Conservation (phyloP, 2,113 vertebrate genomes). For the Raja brachyura region DNA sequence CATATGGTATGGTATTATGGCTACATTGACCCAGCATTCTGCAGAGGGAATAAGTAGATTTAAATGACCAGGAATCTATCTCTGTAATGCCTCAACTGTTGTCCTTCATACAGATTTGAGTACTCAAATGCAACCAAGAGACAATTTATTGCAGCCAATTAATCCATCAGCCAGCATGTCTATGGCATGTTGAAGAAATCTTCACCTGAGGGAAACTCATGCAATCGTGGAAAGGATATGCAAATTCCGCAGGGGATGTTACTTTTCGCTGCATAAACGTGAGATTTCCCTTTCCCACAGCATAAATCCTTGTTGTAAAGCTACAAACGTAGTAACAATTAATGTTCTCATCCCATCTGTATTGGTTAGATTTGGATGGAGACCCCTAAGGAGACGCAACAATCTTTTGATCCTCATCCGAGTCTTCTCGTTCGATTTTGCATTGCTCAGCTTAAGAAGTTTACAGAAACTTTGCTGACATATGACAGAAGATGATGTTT, state of each 20-base stretch:
- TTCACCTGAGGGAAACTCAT: too few relatives aligned
- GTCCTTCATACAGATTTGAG: background rate
- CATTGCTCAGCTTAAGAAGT: background rate
- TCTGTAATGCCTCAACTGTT: background rate
- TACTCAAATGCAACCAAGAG: too few relatives aligned
- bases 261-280: background rate
- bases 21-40: background rate
- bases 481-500: conserved; percentile 9
- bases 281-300: background rate
- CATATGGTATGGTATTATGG: background rate
- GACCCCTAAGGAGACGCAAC: background rate
- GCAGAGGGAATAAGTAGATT: background rate
- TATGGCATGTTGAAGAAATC: too few relatives aligned
- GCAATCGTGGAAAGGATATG: too few relatives aligned
- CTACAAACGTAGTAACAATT: conserved; percentile 21
- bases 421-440: background rate
- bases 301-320: background rate
- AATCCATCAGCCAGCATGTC: too few relatives aligned
- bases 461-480: conserved; percentile 16
- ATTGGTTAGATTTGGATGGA: background rate
- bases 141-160: too few relatives aligned
- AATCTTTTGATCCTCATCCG: background rate
- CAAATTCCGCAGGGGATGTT: too few relatives aligned
- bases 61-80: background rate
- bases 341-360: background rate